Percentiles rank a stretch among this genome's conserved stretches.
phyloP scores from a whole-genome alignment of 2,888 invertebrate genomes.

The Andrena dorsata region DNA sequence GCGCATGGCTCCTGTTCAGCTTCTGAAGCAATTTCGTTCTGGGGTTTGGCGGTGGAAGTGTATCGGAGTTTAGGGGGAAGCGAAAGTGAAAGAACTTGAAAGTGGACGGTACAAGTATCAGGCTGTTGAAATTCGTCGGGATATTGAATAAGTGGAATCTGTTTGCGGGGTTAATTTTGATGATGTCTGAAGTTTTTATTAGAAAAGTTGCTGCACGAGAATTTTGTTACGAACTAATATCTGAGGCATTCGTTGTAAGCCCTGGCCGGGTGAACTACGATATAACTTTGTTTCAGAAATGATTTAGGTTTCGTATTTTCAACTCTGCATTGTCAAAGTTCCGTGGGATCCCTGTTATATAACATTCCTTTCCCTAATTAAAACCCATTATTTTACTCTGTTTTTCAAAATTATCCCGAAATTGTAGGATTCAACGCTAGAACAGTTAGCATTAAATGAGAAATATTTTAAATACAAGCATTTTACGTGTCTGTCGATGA shows the following conservation, averaged over 20 bases:
- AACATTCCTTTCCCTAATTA: not conserved
- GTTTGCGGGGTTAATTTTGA: constrained; percentile 54
- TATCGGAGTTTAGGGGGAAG: not conserved
- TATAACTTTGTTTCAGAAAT: constrained; percentile 41
- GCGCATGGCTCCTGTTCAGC: no score
- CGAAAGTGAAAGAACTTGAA: constrained; percentile 10
- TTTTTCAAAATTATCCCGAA: no score
- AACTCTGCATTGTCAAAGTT: not conserved
- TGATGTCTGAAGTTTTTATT: constrained; percentile 58
- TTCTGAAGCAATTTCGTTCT: not conserved
- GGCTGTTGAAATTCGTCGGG: constrained; percentile 34
- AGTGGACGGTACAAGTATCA: constrained; percentile 14
- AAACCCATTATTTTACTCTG: no score
- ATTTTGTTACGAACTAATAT: constrained; percentile 61
- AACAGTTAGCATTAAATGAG: no score
- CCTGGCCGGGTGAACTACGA: constrained; percentile 26
- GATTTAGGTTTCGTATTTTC: constrained; percentile 30
- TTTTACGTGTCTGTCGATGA: no score
- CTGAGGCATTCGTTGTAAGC: constrained; percentile 54
- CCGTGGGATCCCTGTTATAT: not conserved
- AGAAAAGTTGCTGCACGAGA: constrained; percentile 56
- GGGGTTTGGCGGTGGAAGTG: not conserved
- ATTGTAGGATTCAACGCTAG: no score
- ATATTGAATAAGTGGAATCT: constrained; percentile 51
- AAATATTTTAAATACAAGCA: no score